Conservation (phyloP, 2,797 vertebrate species). For the Protosalanx chinensis region DNA sequence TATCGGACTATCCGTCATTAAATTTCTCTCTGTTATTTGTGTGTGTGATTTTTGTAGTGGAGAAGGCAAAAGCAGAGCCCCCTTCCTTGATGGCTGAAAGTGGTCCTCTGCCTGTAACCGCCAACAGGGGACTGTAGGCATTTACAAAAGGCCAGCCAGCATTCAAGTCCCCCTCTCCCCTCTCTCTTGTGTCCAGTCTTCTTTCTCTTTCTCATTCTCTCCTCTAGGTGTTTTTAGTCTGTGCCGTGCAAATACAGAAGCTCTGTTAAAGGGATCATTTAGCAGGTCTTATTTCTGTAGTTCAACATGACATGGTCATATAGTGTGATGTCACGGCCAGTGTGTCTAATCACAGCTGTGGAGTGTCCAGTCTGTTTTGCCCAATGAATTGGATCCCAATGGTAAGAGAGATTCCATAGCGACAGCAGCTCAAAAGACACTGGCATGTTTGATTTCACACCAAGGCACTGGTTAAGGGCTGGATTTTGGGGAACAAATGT, state of each 20-base stretch:
- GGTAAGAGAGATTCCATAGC: slow-evolving; percentile 14
- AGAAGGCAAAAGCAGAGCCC: slow-evolving; percentile 99
- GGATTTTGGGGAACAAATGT: slow-evolving; percentile 7
- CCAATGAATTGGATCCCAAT: slow-evolving; percentile 2
- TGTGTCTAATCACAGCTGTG: slow-evolving; percentile 11
- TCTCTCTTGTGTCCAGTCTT: slow-evolving; percentile 59
- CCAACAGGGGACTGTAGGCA: slow-evolving; percentile 99
- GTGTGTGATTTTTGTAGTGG: slow-evolving; percentile 99
- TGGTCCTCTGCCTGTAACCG: slow-evolving; percentile 89
- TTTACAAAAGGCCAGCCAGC: slow-evolving; percentile 94
- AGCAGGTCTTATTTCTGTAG: not conserved
- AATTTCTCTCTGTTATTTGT: slow-evolving; percentile 99
- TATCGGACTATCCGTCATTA: slow-evolving; percentile 83
- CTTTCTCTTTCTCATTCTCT: slow-evolving; percentile 55
- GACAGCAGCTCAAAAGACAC: not conserved
- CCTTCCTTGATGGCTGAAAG: slow-evolving; percentile 98
- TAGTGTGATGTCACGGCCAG: not conserved
- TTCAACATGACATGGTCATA: not conserved
- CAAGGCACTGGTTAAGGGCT: slow-evolving; percentile 1
- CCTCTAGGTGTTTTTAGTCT: slow-evolving; percentile 37
- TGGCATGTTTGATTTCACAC: not conserved
- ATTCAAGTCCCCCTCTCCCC: slow-evolving; percentile 79
- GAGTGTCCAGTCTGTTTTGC: not conserved
- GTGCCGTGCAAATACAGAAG: slow-evolving; percentile 17
- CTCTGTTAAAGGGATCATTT: not conserved